Base-by-base conservation (phyloP, 2,888 invertebrate species). In the Ormyrus thymus region DNA sequence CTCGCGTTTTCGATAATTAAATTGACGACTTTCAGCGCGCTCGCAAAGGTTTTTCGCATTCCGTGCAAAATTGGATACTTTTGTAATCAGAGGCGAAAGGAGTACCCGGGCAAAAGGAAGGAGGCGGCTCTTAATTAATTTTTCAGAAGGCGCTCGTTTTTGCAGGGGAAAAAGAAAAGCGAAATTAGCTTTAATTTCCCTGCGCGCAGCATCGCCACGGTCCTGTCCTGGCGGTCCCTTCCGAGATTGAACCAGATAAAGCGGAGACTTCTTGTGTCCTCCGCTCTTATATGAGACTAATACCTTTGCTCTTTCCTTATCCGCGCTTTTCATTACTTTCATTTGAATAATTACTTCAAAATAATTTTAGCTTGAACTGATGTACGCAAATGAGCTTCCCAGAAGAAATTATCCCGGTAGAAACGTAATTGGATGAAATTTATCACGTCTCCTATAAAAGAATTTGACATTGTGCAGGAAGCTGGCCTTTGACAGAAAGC, bases 41-140 rank as follows among this genome's bases (percentile, higher is more conserved):
- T 29, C 2, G 29, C 29, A 1, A 29, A 29, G 29, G 29, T 29
- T 29, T 29, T 29, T 29, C 29, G 2, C 3, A 29, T 29, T 29
- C 2, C 29, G 29, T 1, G 2, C 1, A 29, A 29, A 29, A 29
- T 29, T 29, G 29, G 1, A 29, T 29, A 29, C 0, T 29, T 1
- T 29, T 1, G 29, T 29, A 29, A 29, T 29, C 29, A 29, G 29
- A 29, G 29, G 29, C 3, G 29, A 29, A 29, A 29, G 29, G 1
- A 29, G 29, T 29, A 29, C 2, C 29, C 1, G 29, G 1, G 29
- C 29, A n/a, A 56, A 70, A 59, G 43, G 45, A 50, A 64, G 15
- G 59, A 70, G 43, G 43, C 7, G 58, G 59, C 71, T 79, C 75
- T 79, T 75, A 79, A 79, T 79, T 79, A 75, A 79, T 79, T 75